Base-by-base conservation (phyloP, 2,888 invertebrate genomes). In the Coenonympha arcania region DNA sequence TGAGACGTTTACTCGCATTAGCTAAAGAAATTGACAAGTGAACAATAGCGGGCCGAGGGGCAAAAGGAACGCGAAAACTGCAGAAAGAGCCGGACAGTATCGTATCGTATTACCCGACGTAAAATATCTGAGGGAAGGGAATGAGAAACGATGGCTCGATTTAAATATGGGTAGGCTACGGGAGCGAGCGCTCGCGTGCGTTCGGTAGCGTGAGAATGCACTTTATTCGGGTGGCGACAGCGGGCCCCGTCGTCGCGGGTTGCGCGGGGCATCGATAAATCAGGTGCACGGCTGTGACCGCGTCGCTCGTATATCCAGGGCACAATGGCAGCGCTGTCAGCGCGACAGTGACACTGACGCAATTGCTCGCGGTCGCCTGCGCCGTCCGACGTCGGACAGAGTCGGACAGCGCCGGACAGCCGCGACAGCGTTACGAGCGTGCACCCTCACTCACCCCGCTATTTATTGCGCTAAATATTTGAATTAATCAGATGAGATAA, bases 1-100 rank as follows among this genome's bases (percentile, higher is more conserved):
- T 86, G 84, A 85, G 85, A 85, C 84, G 86, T 82, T 85, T 85
- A 80, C 84, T 86, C 86, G 81, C 83, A 86, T 86, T 86, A 86
- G 86, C 86, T 80, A 83, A 86, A 86, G 84, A 82, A 86, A 85
- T 85, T 85, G 86, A 86, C 84, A 85, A 84, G 84, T 86, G 86
- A 84, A 86, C 86, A 86, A 86, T 86, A 84, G 85, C 78, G 71
- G 71, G 66, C 64, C 70, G 66, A 71, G 69, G 76, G 75, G 69
- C 79, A 84, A 84, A 84, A 81, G 68, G 73, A 79, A 71, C 65
- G 76, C 74, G 77, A 79, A 73, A 80, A 78, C 77, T 68, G 77
- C 77, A 84, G 83, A 85, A 84, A 80, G 81, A 79, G 83, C 83
- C 80, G 85, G 84, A 84, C 85, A 83, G 85, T 85, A 82, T 83